Percentiles rank a stretch among this genome's conserved stretches.
Conservation (phyloP, 1,140 invertebrate genomes). For the Papilio polyxenes region DNA sequence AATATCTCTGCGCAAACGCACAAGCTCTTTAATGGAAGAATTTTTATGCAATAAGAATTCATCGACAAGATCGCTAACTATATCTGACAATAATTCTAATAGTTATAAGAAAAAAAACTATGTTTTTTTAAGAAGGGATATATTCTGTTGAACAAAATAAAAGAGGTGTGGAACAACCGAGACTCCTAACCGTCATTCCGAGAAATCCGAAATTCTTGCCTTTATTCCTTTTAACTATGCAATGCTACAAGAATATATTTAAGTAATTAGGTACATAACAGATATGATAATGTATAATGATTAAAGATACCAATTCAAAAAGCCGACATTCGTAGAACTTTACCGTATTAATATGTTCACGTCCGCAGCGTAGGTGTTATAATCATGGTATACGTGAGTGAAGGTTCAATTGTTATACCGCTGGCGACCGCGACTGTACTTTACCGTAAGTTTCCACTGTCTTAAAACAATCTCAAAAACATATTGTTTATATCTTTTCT, state of each 20-base stretch:
- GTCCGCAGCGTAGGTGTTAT: constrained; percentile 30
- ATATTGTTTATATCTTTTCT: background rate
- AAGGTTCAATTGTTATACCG: background rate
- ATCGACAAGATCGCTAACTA: too few species aligned
- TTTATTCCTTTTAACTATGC: too few species aligned
- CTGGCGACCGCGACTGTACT: background rate
- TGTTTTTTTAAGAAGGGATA: too few species aligned
- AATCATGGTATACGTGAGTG: constrained; percentile 31
- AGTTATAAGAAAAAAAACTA: too few species aligned
- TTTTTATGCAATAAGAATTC: background rate
- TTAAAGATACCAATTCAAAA: background rate
- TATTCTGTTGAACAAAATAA: too few species aligned
- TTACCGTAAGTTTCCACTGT: background rate
- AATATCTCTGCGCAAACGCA: background rate
- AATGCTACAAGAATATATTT: too few species aligned
- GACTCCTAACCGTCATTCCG: too few species aligned
- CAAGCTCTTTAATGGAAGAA: background rate
- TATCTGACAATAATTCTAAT: too few species aligned
- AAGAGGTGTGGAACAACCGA: too few species aligned
- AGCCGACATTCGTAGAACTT: constrained; percentile 12
- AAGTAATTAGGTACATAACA: background rate
- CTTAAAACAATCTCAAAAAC: background rate
- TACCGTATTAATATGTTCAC: background rate
- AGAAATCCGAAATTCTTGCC: too few species aligned
- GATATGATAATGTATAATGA: background rate